Evolutionary conservation across 2,888 invertebrate genomes (phyloP).

Genomic region (Pseudeuparius sepicola): DNA sequence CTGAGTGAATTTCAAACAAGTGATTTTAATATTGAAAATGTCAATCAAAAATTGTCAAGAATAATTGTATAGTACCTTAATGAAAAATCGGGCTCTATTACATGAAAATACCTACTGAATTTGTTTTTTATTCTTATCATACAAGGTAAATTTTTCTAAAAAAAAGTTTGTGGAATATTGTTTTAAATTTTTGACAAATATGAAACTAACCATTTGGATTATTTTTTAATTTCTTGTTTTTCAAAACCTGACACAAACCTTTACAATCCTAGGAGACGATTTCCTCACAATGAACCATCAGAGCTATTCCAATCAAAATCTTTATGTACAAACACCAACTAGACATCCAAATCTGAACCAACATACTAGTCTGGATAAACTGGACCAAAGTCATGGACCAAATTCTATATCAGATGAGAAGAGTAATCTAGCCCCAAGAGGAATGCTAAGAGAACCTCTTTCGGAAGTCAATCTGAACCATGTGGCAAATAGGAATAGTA

Average conservation of each 20-base stretch:
- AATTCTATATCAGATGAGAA: slow-evolving; percentile 47
- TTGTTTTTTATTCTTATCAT: too few species aligned
- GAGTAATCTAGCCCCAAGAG: slow-evolving; percentile 58
- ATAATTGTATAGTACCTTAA: too few species aligned
- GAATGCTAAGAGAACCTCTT: slow-evolving; percentile 51
- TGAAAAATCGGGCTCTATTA: too few species aligned
- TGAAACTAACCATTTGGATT: too few species aligned
- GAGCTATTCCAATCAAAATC: slow-evolving; percentile 78
- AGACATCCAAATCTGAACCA: slow-evolving; percentile 40
- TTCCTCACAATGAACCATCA: slow-evolving; percentile 38
- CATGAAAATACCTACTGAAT: too few species aligned
- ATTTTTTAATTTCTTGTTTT: not conserved
- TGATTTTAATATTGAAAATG: too few species aligned
- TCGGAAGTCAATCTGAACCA: slow-evolving; percentile 52
- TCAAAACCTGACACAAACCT: not conserved
- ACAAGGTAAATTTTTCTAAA: too few species aligned
- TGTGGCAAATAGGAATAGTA: slow-evolving; percentile 45
- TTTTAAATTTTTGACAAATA: too few species aligned
- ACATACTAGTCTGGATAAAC: slow-evolving; percentile 37
- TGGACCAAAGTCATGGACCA: slow-evolving; percentile 24
- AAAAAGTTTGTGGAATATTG: too few species aligned
- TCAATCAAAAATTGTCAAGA: too few species aligned
- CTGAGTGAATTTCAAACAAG: too few species aligned
- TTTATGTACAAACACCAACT: slow-evolving; percentile 87
- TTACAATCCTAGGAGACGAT: slow-evolving; percentile 34